These are phyloP conservation scores for Margaritifera margaritifera DNA, from an alignment of 2,888 invertebrate species.

Conservation along the genomic window DNA sequence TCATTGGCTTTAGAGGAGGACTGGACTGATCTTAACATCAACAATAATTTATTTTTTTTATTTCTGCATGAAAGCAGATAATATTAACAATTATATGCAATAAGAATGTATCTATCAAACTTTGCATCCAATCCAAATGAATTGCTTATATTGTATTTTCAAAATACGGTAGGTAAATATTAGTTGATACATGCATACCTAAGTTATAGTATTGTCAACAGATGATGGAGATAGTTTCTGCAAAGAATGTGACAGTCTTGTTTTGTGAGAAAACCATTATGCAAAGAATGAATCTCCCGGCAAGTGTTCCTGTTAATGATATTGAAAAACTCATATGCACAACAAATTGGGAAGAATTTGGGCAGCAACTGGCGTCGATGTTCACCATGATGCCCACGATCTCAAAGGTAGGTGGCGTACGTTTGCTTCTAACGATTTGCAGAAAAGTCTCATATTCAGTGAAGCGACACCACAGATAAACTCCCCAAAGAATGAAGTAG, in stretches of 20 bases:
- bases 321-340: slow-evolving; percentile 45
- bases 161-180: too few species aligned
- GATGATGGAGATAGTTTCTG: background rate
- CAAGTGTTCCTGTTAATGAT: slow-evolving; percentile 36
- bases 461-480: too few species aligned
- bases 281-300: slow-evolving; percentile 34
- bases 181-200: background rate
- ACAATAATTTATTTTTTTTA: too few species aligned
- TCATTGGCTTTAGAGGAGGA: too few species aligned
- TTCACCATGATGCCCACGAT: slow-evolving; percentile 20
- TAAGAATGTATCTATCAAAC: too few species aligned
- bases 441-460: too few species aligned
- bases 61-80: too few species aligned
- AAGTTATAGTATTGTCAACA: background rate
- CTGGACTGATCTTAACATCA: too few species aligned
- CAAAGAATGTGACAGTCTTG: slow-evolving; percentile 20
- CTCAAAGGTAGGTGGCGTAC: slow-evolving; percentile 25
- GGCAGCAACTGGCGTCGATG: slow-evolving; percentile 19
- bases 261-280: slow-evolving; percentile 40
- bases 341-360: slow-evolving; percentile 39
- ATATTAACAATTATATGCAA: too few species aligned
- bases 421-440: background rate
- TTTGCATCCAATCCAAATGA: too few species aligned
- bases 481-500: too few species aligned
- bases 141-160: background rate